Evolutionary conservation across 2,888 invertebrate genomes (phyloP), one percentile per base, ranked within the genome.

Genomic region (Aradus depressus): DNA sequence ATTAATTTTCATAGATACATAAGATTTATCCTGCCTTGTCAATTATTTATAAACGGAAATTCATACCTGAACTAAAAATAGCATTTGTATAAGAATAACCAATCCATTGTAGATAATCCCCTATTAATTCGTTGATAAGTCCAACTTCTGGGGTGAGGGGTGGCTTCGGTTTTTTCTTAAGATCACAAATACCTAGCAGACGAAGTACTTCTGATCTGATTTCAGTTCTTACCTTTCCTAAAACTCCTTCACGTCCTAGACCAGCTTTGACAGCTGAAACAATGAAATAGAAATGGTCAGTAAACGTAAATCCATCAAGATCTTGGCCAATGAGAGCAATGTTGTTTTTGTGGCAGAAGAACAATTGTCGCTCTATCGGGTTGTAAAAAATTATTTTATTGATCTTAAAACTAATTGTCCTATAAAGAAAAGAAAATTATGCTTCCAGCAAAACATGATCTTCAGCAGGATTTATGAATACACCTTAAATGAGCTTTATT

Each of bases 71-170:
- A 23, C 66, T 62, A 66, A 78, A 68, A 23, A 77, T 74, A 1
- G 72, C 72, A 0, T 73, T 70, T 0, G 79, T 75, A 58, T 81
- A 81, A 22, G 78, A 68, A 59, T 81, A 82, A 1, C 80, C 81
- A 59, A 80, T 80, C 81, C 81, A 82, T 58, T 76, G 72, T 3
- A 82, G 65, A 62, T 81, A 82, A 63, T 82, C 81, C 52, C 76
- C 67, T 4, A 82, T 71, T 0, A 82, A 67, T 62, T 81, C 79
- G 60, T 82, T 82, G 37, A 80, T 68, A 1, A 81, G 65, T 6
- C 26, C 28, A 3, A 59, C 35, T 43, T 51, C 57, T 34, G 37
- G 32, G 2, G 57, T 53, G n/a, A 47, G 48, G 6, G 48, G 34
- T 1, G 55, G 55, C 35, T 54, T 55, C 4, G 35, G 32, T 14